These are phyloP conservation scores for Macrochelys suwanniensis DNA, from an alignment of 2,797 vertebrate genomes.

Conservation along the genomic window DNA sequence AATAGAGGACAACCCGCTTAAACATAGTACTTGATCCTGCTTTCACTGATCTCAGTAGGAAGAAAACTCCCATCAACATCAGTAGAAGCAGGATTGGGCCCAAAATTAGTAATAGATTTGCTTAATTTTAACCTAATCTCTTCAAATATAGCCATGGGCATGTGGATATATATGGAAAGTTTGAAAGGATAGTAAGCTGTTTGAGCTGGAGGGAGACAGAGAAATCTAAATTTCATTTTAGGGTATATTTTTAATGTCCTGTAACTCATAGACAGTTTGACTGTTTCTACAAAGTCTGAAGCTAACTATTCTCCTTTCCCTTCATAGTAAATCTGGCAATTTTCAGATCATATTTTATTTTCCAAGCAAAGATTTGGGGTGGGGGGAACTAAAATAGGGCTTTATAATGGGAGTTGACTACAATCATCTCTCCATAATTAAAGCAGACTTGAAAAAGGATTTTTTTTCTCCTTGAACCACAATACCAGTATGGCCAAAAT, in stretches of 20 bases:
- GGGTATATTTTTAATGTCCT: neutral
- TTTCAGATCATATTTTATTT: neutral
- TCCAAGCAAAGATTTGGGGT: neutral
- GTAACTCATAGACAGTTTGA: neutral
- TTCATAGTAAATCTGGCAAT: neutral
- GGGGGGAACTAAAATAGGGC: neutral
- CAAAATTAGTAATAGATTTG: neutral
- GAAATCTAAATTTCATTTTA: neutral
- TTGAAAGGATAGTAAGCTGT: neutral
- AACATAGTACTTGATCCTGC: neutral
- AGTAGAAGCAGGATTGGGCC: neutral
- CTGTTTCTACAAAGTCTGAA: too few relatives aligned
- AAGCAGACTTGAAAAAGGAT: neutral
- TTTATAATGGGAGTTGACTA: neutral
- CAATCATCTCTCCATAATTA: neutral
- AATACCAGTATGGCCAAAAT: neutral
- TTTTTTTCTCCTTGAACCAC: neutral
- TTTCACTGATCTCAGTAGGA: neutral
- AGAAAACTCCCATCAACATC: neutral
- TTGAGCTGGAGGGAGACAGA: neutral
- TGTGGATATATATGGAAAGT: constrained; percentile 10
- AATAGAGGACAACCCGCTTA: neutral
- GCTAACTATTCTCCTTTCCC: neutral
- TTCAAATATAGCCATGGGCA: constrained; percentile 22
- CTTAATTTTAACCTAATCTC: constrained; percentile 38